These are phyloP conservation scores for Calephelis nemesis DNA, from an alignment of 1,140 invertebrate genomes.

Conservation along the genomic window DNA sequence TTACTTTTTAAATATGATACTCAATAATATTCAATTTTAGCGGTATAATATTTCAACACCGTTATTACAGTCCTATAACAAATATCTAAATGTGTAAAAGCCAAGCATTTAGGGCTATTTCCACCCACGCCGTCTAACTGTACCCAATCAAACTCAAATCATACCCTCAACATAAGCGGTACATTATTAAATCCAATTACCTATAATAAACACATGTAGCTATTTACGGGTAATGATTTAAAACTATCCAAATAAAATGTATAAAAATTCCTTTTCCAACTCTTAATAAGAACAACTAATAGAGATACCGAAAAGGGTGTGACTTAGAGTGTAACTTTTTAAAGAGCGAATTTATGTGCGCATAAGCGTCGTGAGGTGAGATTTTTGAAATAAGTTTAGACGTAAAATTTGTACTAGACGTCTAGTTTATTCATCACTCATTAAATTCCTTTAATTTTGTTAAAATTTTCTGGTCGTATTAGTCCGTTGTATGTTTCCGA, in stretches of 20 bases:
- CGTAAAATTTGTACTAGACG: no score
- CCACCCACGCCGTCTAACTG: conserved; percentile 1
- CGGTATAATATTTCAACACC: background rate
- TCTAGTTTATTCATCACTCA: no score
- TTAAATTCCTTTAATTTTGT: no score
- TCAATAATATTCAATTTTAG: background rate
- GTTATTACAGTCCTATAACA: background rate
- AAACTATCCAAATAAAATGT: conserved; percentile 10
- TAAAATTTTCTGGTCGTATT: no score
- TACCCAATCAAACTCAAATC: background rate
- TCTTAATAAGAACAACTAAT: background rate
- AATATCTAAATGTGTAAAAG: conserved; percentile 1
- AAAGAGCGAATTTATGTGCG: background rate
- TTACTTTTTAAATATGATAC: background rate
- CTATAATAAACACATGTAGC: conserved; percentile 1
- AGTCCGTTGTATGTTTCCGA: no score
- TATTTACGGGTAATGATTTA: conserved; percentile 14
- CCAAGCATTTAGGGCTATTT: conserved; percentile 8
- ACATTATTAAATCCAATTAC: conserved; percentile 15
- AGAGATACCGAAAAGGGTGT: background rate
- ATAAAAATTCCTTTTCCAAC: background rate
- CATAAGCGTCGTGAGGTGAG: no score
- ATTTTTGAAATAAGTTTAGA: no score
- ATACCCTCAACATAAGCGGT: background rate
- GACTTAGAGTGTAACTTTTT: background rate